Base-by-base conservation (phyloP, 2,113 vertebrate species). In the Brachyistius frenatus region DNA sequence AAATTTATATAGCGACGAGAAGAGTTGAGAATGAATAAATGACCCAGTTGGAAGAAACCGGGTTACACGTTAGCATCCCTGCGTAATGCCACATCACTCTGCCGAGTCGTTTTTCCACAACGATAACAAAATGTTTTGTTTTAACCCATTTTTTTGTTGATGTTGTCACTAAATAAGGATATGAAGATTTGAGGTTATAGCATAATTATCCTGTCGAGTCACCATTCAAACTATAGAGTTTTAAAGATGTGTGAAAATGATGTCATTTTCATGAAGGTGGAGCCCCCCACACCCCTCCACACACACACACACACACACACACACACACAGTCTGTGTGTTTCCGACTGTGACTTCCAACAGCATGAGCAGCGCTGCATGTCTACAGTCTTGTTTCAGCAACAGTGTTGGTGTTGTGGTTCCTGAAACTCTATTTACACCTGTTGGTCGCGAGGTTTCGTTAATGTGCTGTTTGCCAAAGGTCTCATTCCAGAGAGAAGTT, bases 391-490 rank as follows among this genome's bases (percentile, higher is more conserved):
- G 23, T 54, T 44, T 41, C 46, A 63, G 31, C 16, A 3, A 13
- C 47, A 7, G 37, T 70, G 14, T 54, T 57, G 49, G 9, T 53
- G 1, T 54, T 71, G 44, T 70, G 54, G 47, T 31, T 46, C 35
- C 7, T 55, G 32, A 66, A 53, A 6, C 16, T 64, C 69, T 78
- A n/a, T 58, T 5, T 36, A 46, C 13, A n/a, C 37, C 41, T 69
- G 16, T 64, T 50, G 31, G 5, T 7, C 65, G 49, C 32, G 32
- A 44, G n/a, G 44, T 77, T 49, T 63, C 65, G 56, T 73, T 60
- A 14, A 36, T 55, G 74, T 80, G 79, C 70, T 44, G n/a, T 78
- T 72, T 86, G 83, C 87, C 88, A 91, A 90, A 90, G 88, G 76
- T 83, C 74, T 85, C 55, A 37, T 64, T 66, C 31, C 6, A 75